Conservation (phyloP, 1,140 invertebrate species). For the Calephelis nemesis region DNA sequence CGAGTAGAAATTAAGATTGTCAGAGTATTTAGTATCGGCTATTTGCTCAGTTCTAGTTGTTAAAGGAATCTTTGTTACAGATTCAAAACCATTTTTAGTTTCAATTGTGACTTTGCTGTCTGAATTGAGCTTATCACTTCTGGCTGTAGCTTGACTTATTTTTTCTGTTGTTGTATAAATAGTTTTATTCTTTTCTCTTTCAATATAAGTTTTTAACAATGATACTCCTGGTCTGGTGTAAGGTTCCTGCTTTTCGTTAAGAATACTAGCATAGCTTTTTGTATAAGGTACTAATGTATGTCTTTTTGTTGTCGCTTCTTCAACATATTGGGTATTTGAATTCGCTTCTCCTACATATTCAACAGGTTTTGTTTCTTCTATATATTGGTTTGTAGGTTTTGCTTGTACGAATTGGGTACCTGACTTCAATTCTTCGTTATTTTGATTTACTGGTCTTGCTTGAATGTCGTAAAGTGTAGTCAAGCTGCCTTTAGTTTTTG, state of each 20-base stretch:
- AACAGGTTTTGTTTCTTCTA: not conserved
- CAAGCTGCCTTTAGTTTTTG: constrained; percentile 54
- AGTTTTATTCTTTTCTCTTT: constrained; percentile 66
- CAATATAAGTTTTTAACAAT: constrained; percentile 58
- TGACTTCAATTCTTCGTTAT: constrained; percentile 45
- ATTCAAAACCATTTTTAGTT: constrained; percentile 58
- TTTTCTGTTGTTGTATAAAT: constrained; percentile 47
- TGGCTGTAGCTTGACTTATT: constrained; percentile 43
- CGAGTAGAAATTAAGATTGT: constrained; percentile 42
- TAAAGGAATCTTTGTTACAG: constrained; percentile 61
- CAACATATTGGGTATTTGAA: constrained; percentile 30
- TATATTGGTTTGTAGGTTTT: not conserved
- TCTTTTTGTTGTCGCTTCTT: constrained; percentile 59
- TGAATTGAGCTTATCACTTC: constrained; percentile 38
- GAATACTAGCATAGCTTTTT: constrained; percentile 51
- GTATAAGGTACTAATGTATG: constrained; percentile 66
- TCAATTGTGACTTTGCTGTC: constrained; percentile 45
- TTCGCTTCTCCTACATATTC: not conserved
- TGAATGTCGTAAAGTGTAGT: constrained; percentile 67
- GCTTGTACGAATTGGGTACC: constrained; percentile 30
- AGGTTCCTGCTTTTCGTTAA: constrained; percentile 60
- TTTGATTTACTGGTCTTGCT: constrained; percentile 44
- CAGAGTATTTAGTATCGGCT: constrained; percentile 40
- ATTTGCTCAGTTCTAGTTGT: constrained; percentile 43
- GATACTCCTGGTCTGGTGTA: constrained; percentile 71